Conservation (phyloP, 2,797 vertebrate species). For the Thaleichthys pacificus region DNA sequence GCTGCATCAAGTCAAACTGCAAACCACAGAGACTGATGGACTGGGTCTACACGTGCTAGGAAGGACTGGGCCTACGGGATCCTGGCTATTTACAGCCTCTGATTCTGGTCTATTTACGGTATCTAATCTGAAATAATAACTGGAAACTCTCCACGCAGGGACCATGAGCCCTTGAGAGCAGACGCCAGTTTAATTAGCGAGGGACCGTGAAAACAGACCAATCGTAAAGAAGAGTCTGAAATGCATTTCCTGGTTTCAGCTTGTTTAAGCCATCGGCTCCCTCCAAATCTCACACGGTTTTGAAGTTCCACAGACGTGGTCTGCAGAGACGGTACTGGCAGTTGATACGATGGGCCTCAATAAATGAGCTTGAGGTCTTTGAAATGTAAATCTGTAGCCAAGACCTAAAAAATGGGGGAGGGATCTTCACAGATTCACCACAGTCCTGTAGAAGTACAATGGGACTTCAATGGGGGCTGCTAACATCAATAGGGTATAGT, state of each 20-base stretch:
- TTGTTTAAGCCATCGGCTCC: conserved; percentile 23
- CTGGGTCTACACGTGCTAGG: too few species aligned
- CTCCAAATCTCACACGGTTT: neutral
- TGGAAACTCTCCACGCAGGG: conserved; percentile 27
- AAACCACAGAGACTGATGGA: neutral
- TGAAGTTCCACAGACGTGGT: neutral
- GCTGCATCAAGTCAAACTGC: conserved; percentile 4
- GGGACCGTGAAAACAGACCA: conserved; percentile 23
- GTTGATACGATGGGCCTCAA: conserved; percentile 1
- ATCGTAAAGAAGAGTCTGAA: conserved; percentile 39
- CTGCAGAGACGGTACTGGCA: neutral
- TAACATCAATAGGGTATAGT: neutral
- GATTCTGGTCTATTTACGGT: conserved; percentile 35
- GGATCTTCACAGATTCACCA: conserved; percentile 22
- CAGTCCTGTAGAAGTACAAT: conserved; percentile 27
- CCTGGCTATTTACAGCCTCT: neutral
- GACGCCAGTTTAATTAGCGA: conserved; percentile 37
- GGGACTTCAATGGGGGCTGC: conserved; percentile 2
- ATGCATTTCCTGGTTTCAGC: conserved; percentile 48
- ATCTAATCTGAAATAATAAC: conserved; percentile 51
- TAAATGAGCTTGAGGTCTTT: conserved; percentile 57
- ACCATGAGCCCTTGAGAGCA: conserved; percentile 45
- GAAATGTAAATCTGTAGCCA: conserved; percentile 50
- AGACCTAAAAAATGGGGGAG: conserved; percentile 38
- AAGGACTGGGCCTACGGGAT: too few species aligned